These are phyloP conservation scores for Drosophila fuyamai DNA, from an alignment of 1,140 invertebrate genomes.

Conservation along the genomic window DNA sequence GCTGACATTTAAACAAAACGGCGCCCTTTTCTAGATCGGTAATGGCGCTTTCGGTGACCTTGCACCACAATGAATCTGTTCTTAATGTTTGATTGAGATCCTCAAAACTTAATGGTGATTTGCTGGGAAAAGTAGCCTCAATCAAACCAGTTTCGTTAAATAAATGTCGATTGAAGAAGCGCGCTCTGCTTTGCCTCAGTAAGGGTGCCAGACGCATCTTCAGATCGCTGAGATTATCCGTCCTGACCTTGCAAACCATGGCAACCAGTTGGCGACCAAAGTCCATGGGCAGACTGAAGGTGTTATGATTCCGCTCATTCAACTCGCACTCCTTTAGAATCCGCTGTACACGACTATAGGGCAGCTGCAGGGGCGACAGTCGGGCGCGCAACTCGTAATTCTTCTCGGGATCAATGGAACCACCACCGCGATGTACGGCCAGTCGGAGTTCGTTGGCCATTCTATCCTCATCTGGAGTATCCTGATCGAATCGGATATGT, in stretches of 20 bases:
- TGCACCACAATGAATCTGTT: constrained; percentile 50
- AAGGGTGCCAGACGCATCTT: constrained; percentile 31
- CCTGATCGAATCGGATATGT: constrained; percentile 1
- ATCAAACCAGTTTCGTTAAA: constrained; percentile 53
- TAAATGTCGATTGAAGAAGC: constrained; percentile 37
- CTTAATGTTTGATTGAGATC: constrained; percentile 36
- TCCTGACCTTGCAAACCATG: constrained; percentile 55
- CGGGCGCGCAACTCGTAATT: constrained; percentile 24
- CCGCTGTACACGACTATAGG: constrained; percentile 41
- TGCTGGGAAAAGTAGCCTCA: constrained; percentile 34
- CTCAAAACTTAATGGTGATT: not conserved
- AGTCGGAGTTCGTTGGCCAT: constrained; percentile 42
- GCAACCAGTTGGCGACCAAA: constrained; percentile 31
- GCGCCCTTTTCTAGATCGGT: constrained; percentile 19
- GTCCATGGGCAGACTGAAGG: constrained; percentile 34
- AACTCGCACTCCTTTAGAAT: constrained; percentile 50
- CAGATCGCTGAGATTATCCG: constrained; percentile 31
- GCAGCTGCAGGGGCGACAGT: constrained; percentile 28
- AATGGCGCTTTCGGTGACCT: constrained; percentile 37
- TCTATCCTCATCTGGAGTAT: constrained; percentile 15
- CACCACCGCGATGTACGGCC: constrained; percentile 54
- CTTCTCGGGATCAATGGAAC: constrained; percentile 40
- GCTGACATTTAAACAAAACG: constrained; percentile 55
- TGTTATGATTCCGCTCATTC: constrained; percentile 29
- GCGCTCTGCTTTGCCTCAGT: constrained; percentile 28